A percentile compares a stretch with the other conserved stretches of the same genome.
These are phyloP conservation scores for Sipha maydis DNA, from an alignment of 2,888 invertebrate genomes.

Conservation along the genomic window DNA sequence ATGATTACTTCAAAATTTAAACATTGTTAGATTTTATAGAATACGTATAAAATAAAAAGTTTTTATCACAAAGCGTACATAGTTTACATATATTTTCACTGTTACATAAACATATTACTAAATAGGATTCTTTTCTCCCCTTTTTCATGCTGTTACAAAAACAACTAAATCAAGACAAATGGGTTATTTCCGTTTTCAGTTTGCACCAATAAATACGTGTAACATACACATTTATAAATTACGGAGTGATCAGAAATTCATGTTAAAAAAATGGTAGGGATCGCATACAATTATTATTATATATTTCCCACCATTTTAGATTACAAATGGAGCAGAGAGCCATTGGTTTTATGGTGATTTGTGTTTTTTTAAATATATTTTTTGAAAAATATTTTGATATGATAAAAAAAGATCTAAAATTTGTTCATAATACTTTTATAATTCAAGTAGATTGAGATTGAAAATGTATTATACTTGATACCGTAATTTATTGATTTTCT, in stretches of 20 bases:
- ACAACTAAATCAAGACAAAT: slow-evolving; percentile 37
- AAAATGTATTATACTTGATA: no score
- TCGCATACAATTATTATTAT: not conserved
- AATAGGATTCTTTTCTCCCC: not conserved
- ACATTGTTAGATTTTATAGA: not conserved
- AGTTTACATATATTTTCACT: not conserved
- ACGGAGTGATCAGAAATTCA: not conserved
- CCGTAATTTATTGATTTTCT: no score
- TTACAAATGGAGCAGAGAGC: no score
- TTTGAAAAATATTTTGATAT: no score
- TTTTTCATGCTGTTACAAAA: slow-evolving; percentile 13
- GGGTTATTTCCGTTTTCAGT: slow-evolving; percentile 26
- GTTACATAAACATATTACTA: not conserved
- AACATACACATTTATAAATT: not conserved
- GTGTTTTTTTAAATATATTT: no score
- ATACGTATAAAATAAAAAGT: not conserved
- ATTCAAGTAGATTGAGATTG: no score
- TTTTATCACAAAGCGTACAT: not conserved
- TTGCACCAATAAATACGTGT: not conserved
- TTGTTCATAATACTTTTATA: no score
- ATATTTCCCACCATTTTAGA: no score
- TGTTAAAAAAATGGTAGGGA: not conserved
- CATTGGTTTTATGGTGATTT: no score
- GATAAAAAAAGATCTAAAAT: no score
- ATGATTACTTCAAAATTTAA: not conserved